These are phyloP conservation scores for Enteromius unitaeniatus DNA, from an alignment of 2,797 vertebrate genomes.

Conservation along the genomic window DNA sequence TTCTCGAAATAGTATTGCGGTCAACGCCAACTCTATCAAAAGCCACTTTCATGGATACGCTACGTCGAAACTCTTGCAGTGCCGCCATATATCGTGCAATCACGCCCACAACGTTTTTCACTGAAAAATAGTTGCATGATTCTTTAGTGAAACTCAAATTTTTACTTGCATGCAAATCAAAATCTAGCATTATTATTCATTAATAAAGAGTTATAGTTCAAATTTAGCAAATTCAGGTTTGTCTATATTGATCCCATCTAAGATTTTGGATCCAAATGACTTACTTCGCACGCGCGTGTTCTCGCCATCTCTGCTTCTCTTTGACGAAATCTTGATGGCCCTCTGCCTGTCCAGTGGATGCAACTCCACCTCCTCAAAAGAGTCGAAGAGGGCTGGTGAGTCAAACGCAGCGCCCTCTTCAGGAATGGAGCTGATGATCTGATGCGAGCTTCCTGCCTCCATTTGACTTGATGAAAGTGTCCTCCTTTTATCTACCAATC, in stretches of 20 bases:
- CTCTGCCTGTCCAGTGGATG: slow-evolving; percentile 65
- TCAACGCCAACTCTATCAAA: slow-evolving; percentile 75
- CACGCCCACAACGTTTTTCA: slow-evolving; percentile 75
- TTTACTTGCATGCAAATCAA: not conserved
- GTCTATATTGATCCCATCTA: not conserved
- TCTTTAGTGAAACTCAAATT: not conserved
- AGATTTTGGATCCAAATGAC: slow-evolving; percentile 35
- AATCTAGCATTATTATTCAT: not conserved
- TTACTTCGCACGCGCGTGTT: slow-evolving; percentile 75
- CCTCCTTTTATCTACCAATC: slow-evolving; percentile 67
- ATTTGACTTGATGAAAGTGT: slow-evolving; percentile 62
- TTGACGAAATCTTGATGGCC: slow-evolving; percentile 65
- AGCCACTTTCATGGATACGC: slow-evolving; percentile 77
- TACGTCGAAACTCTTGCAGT: slow-evolving; percentile 71
- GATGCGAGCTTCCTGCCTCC: slow-evolving; percentile 69
- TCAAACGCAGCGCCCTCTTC: slow-evolving; percentile 65
- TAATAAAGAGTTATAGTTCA: not conserved
- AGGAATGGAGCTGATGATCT: slow-evolving; percentile 57
- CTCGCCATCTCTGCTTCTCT: slow-evolving; percentile 73
- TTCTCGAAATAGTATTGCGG: slow-evolving; percentile 75
- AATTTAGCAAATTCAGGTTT: not conserved
- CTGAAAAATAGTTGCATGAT: slow-evolving; percentile 47
- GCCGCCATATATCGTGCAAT: slow-evolving; percentile 74
- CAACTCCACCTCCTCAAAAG: slow-evolving; percentile 72
- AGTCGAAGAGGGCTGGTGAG: slow-evolving; percentile 68